A percentile compares a stretch with the other conserved stretches of the same genome.
Conservation (phyloP, 1,140 invertebrate species). For the Pseudomyrmex cubaensis region DNA sequence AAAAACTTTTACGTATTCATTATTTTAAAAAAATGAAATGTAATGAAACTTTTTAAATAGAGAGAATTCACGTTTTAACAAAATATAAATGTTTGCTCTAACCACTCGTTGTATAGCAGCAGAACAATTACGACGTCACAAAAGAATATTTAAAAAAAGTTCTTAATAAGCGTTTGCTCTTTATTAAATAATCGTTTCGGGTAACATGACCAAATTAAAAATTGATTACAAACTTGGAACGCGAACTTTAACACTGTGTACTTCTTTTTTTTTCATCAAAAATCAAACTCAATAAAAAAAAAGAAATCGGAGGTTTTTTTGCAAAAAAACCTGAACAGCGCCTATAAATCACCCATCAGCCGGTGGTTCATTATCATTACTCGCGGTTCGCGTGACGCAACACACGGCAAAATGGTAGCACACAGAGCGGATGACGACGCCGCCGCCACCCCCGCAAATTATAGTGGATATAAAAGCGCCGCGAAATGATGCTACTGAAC, state of each 20-base stretch:
- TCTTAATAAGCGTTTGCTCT: neutral
- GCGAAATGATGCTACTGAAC: constrained; percentile 70
- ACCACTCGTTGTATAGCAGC: neutral
- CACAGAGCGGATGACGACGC: constrained; percentile 58
- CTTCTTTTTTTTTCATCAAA: neutral
- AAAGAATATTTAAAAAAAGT: constrained; percentile 29
- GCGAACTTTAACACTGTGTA: neutral
- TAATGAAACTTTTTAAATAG: too few relatives aligned
- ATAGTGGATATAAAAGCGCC: constrained; percentile 76
- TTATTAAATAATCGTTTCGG: constrained; percentile 24
- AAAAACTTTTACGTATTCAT: too few relatives aligned
- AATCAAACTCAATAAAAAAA: constrained; percentile 39
- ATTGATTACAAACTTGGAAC: constrained; percentile 18
- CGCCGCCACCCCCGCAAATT: constrained; percentile 68
- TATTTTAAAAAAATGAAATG: too few relatives aligned
- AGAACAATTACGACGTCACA: neutral
- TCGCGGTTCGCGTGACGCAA: constrained; percentile 72
- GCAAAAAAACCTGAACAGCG: constrained; percentile 6
- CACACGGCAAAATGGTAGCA: constrained; percentile 33
- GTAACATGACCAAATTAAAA: constrained; percentile 25
- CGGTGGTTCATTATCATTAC: constrained; percentile 75
- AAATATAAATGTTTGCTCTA: constrained; percentile 27
- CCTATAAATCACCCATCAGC: constrained; percentile 69
- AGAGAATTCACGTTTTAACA: constrained; percentile 7
- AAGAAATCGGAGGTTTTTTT: neutral